A percentile compares a stretch with the other conserved stretches of the same genome.
These are phyloP conservation scores for Papilio aristodemus DNA, from an alignment of 1,140 invertebrate species.

Conservation along the genomic window DNA sequence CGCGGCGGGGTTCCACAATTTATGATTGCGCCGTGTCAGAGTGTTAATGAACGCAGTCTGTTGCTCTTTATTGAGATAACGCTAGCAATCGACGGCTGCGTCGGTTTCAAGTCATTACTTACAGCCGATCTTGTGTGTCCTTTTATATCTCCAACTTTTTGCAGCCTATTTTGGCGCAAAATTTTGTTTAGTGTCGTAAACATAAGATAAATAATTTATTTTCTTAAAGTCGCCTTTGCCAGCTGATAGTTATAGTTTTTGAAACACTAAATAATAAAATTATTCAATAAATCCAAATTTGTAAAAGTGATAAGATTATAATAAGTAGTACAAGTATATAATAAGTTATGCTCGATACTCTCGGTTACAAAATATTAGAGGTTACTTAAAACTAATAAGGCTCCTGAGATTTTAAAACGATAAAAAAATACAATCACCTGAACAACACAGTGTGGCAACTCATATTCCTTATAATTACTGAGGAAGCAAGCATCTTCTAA, in stretches of 20 bases:
- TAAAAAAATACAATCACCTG: too few species aligned
- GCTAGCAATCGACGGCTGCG: constrained; percentile 69
- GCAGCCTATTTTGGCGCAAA: constrained; percentile 59
- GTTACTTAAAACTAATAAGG: too few species aligned
- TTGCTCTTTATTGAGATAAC: constrained; percentile 79
- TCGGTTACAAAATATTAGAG: too few species aligned
- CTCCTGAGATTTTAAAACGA: too few species aligned
- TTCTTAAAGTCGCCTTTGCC: not conserved
- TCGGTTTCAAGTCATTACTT: constrained; percentile 68
- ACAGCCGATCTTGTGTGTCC: constrained; percentile 71
- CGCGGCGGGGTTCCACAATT: constrained; percentile 73
- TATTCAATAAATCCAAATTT: not conserved
- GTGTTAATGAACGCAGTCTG: constrained; percentile 78
- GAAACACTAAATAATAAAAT: not conserved
- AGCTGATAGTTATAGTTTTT: not conserved
- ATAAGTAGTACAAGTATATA: too few species aligned
- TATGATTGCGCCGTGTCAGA: constrained; percentile 78
- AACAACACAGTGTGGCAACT: too few species aligned
- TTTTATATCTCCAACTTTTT: constrained; percentile 66
- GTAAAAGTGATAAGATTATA: constrained; percentile 10
- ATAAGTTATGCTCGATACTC: too few species aligned
- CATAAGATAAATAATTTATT: constrained; percentile 50
- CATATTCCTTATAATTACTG: too few species aligned
- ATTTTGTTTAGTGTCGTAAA: constrained; percentile 34
- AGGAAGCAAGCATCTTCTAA: too few species aligned